A percentile compares a stretch with the other conserved stretches of the same genome.
Evolutionary conservation across 1,140 invertebrate genomes (phyloP).

Genomic region (Charaxes varanes): DNA sequence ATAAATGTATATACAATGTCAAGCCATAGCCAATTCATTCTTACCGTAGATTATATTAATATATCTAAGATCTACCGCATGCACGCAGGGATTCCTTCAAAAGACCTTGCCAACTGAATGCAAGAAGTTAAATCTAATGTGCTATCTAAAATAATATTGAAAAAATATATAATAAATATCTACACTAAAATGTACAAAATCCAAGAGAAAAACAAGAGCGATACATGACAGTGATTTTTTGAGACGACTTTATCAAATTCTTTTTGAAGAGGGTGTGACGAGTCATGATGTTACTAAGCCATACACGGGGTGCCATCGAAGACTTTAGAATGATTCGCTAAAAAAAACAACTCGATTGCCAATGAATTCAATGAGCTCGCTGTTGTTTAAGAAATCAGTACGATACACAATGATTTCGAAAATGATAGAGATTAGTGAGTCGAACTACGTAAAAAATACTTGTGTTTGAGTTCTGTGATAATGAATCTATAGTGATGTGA

Average conservation of each 20-base stretch:
- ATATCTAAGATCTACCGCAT: slow-evolving; percentile 30
- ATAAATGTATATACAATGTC: neutral
- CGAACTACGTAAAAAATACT: slow-evolving; percentile 9
- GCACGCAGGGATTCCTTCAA: slow-evolving; percentile 31
- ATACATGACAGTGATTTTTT: slow-evolving; percentile 51
- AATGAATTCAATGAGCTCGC: slow-evolving; percentile 29
- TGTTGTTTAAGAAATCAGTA: slow-evolving; percentile 36
- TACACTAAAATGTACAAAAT: slow-evolving; percentile 49
- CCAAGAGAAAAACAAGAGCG: slow-evolving; percentile 53
- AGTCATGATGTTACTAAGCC: slow-evolving; percentile 67
- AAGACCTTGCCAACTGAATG: slow-evolving; percentile 44
- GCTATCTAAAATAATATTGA: slow-evolving; percentile 60
- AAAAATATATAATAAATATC: slow-evolving; percentile 41
- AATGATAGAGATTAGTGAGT: slow-evolving; percentile 15
- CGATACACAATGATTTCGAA: slow-evolving; percentile 21
- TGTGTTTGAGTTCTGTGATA: slow-evolving; percentile 17
- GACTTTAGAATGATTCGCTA: slow-evolving; percentile 55
- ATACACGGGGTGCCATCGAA: slow-evolving; percentile 68
- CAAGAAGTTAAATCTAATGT: slow-evolving; percentile 59
- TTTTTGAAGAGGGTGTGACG: slow-evolving; percentile 45
- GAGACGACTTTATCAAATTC: slow-evolving; percentile 22
- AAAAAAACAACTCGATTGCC: slow-evolving; percentile 43
- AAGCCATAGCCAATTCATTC: slow-evolving; percentile 12
- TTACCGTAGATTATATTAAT: slow-evolving; percentile 13
- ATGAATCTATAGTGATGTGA: slow-evolving; percentile 35